Evolutionary conservation across 2,888 invertebrate genomes (phyloP), one percentile per base, ranked within the genome.

Genomic region (Leptopilina syphax): DNA sequence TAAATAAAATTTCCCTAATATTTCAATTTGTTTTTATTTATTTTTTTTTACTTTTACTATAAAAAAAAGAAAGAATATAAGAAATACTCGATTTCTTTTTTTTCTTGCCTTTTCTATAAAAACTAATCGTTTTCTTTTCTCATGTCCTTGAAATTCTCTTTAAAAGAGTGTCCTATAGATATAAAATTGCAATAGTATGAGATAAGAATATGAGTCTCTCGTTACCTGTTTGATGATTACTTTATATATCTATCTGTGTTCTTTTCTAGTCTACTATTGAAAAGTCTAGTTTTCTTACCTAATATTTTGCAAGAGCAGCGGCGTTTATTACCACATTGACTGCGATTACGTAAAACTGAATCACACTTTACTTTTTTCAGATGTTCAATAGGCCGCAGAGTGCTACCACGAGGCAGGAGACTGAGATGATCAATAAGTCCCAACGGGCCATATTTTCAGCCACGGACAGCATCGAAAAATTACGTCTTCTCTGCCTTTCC

Each of bases 401-500:
- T 76, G 95, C 96, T 60, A 95, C 95, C 83, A 94, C 95, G 50
- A 94, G 96, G 83, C 94, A 95, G 90, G 97, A 98, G 90, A 94
- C 94, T 78, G 96, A 96, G 91, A 94, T 98, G 93, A 95, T 96
- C 89, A 94, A 95, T 91, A 95, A 95, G 92, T 95, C 96, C 83
- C 93, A 94, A 65, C 94, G 96, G 34, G 95, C 96, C 73, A 92
- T 96, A 77, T 92, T 94, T 80, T 92, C 93, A 77, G 93, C 96
- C 27, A 95, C 94, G 81, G 97, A 98, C 91, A 96, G 97, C 0
- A 92, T 98, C 80, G 96, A 98, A 92, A 96, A 96, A 90, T 92
- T 99, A 84, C 94, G 98, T 76, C 93, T 97, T 84, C 93, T 96
- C 83, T 98, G 98, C 91, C 93, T 98, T 77, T 93, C 96, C 1